Base-by-base conservation (phyloP, 2,888 invertebrate species). In the Drosophila colorata region DNA sequence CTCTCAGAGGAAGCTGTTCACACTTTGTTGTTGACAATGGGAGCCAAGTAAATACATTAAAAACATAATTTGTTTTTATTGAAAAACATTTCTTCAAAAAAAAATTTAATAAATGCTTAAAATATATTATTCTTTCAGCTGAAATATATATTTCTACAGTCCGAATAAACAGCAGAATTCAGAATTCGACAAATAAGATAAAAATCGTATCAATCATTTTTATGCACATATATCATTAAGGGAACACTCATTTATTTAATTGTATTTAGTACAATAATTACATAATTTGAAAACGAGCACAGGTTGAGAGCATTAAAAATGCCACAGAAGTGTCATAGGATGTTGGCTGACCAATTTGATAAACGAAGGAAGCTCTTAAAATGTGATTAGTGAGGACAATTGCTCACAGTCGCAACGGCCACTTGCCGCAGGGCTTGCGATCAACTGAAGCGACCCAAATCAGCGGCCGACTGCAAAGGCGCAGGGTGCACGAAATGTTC, bases 371-470 rank as follows among this genome's bases (percentile, higher is more conserved):
- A 41, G 56, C 56, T 77, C 38, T 74, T 66, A 66, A 74, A 74
- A 77, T 57, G 55, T 49, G 57, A 77, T 77, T 74, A 72, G 77
- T 76, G 55, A 16, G 55, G 35, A 52, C 44, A 67, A 65, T 37
- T 47, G 18, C 20, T 38, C 18, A 31, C 38, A 53, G 43, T 14
- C 51, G 44, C 40, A 41, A n/a, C 38, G 23, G 25, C 28, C 38
- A 46, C 9, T 14, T 14, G 44, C 46, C 44, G 13, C 23, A 16
- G 49, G 57, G 41, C 33, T 40, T 40, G 8, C 18, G 53, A 46
- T 16, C 52, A 53, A 49, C 57, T 38, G 49, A 53, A 56, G 14
- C 53, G 53, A 46, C 63, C 28, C 25, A 57, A 72, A 58, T 68
- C 59, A 59, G 33, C 35, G 47, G 18, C 58, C 33, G 49, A 25